These are phyloP conservation scores for Cyprinodon diabolis DNA, from an alignment of 2,797 vertebrate genomes.

Conservation along the genomic window DNA sequence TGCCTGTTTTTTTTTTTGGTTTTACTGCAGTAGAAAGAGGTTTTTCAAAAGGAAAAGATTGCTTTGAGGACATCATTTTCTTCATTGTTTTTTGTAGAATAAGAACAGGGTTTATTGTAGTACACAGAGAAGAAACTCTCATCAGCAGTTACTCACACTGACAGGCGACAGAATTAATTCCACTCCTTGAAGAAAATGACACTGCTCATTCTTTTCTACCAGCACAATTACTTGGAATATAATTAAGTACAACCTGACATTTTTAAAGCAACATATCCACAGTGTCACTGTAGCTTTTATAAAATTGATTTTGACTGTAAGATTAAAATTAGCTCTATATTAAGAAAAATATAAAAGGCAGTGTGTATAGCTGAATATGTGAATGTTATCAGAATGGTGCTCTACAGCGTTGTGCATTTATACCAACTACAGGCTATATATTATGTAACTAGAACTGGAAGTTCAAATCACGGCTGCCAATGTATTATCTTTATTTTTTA, in stretches of 20 bases:
- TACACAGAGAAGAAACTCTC: slow-evolving; percentile 31
- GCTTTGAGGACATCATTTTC: slow-evolving; percentile 19
- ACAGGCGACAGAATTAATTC: slow-evolving; percentile 28
- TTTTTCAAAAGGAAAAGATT: neutral
- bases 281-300: slow-evolving; percentile 11
- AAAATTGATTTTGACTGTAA: slow-evolving; percentile 29
- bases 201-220: slow-evolving; percentile 27
- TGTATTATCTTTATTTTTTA: too few species aligned
- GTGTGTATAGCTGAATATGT: slow-evolving; percentile 14
- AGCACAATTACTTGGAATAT: slow-evolving; percentile 35
- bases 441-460: too few species aligned
- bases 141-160: slow-evolving; percentile 36
- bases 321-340: slow-evolving; percentile 17
- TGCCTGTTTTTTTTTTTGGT: neutral
- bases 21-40: slow-evolving; percentile 9
- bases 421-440: too few species aligned
- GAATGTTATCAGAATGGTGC: slow-evolving; percentile 8
- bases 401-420: neutral
- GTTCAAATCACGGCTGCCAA: too few species aligned
- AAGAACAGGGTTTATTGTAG: slow-evolving; percentile 1
- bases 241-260: slow-evolving; percentile 14
- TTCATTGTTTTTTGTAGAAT: slow-evolving; percentile 29
- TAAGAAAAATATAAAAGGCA: slow-evolving; percentile 26
- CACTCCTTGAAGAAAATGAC: slow-evolving; percentile 22
- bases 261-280: slow-evolving; percentile 15